Base-by-base conservation (phyloP, 2,113 vertebrate species). In the Craseonycteris thonglongyai region DNA sequence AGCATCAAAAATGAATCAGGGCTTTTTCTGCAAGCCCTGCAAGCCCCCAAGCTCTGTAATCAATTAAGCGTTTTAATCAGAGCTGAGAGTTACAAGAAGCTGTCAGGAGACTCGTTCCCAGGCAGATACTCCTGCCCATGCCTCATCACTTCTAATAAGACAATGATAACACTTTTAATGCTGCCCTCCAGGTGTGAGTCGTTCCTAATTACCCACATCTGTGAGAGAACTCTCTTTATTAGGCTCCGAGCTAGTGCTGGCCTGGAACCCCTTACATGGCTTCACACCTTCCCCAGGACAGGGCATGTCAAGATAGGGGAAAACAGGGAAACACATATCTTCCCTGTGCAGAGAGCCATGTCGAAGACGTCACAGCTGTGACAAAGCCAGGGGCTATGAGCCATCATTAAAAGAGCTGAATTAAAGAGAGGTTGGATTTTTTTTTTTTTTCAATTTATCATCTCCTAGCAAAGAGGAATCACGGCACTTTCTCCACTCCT, bases 111-210 rank as follows among this genome's bases (percentile, higher is more conserved):
- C 35, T 81, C 58, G 19, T 68, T 71, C 59, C 88, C 16, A 35
- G 72, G 59, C 58, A 88, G 66, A 71, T 38, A 76, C 86, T 30
- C 49, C 28, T 59, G 76, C 40, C 82, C 56, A 33, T 61, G 65
- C 91, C 81, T 78, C 93, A 72, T 95, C 51, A 30, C 85, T 90
- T 90, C 91, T 80, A 66, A 65, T 80, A 76, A 96, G 91, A 66
- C 65, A 76, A n/a, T 79, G 63, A 96, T 21, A 93, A 86, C 68
- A 38, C 35, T 78, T 94, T 84, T 18, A 75, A 85, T 88, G 68
- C 72, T 42, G 28, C 30, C 45, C 72, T 33, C 74, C 63, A 80
- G 45, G 59, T 65, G 45, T 18, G 54, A 93, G 82, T 84, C 11
- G 1, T 38, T 42, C 76, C 89, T 82, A 88, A 95, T 88, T 59